Base-by-base conservation (phyloP, 2,888 invertebrate genomes). In the Drosophila putrida region DNA sequence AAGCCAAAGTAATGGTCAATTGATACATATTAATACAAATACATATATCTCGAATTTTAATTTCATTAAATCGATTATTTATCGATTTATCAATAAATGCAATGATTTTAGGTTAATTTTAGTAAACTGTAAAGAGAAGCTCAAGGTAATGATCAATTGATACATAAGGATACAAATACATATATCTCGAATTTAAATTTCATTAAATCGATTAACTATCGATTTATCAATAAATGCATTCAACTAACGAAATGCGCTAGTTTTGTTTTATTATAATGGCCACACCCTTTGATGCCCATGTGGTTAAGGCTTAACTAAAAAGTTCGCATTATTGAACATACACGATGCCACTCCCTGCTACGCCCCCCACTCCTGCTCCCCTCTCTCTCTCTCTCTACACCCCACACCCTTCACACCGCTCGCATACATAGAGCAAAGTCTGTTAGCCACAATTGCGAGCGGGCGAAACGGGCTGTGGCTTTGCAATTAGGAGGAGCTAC, bases 401-500 rank as follows among this genome's bases (percentile, higher is more conserved):
- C 27, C 28, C 35, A n/a, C 57, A 25, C 50, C 25, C n/a, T 20
- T 15, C 13, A 11, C 55, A 9, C 11, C 9, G 5, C 13, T 41
- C 47, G 49, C 20, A 33, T 33, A 36, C 27, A 33, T 33, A 36
- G 25, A 38, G 35, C 41, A 43, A 10, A 15, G 39, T 10, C 61
- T 58, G 66, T 50, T 77, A 68, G 81, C 89, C 82, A 84, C 89
- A 88, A 89, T 84, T 89, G 84, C 68, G 58, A 71, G 64, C 66
- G 60, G 44, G 70, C 62, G 74, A 76, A 76, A 73, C 74, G 66
- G 68, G 75, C 71, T 89, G 89, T 61, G 83, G 76, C 86, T 88
- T 88, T 88, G 90, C 83, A 84, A 84, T 84, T 84, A 84, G 83
- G 83, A 84, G 83, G 90, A 91, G 91, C 89, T 84, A 90, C 89